Conservation (phyloP, 35 echinoderm and acorn worm genomes). For the Diadema setosum region DNA sequence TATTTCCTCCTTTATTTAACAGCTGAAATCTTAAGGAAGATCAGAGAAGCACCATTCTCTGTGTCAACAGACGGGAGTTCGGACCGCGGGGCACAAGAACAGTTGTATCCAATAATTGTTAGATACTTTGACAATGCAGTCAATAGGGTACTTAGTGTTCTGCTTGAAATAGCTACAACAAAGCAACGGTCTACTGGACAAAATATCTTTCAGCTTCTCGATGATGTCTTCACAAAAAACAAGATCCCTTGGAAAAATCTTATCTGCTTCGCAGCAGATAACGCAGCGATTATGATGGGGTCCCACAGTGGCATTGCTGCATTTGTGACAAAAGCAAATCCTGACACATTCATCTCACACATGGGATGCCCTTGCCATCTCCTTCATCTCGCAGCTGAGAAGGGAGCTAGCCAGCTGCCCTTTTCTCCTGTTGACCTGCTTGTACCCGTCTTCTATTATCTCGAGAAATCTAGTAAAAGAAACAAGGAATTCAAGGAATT, state of each 20-base stretch:
- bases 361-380: constrained; percentile 10
- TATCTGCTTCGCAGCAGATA: constrained; percentile 10
- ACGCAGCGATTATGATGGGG: constrained; percentile 44
- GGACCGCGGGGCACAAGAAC: constrained; percentile 48
- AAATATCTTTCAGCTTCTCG: constrained; percentile 38
- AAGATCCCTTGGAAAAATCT: constrained; percentile 37
- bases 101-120: constrained; percentile 54
- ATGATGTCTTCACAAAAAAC: neutral
- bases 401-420: constrained; percentile 11
- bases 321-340: constrained; percentile 21
- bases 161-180: constrained; percentile 27
- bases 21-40: constrained; percentile 34
- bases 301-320: constrained; percentile 34
- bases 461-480: constrained; percentile 37
- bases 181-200: constrained; percentile 44
- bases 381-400: constrained; percentile 33
- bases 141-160: constrained; percentile 19
- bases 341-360: neutral
- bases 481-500: constrained; percentile 20
- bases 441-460: constrained; percentile 38
- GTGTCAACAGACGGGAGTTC: constrained; percentile 54
- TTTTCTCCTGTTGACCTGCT: constrained; percentile 23
- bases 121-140: constrained; percentile 39
- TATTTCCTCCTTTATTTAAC: neutral
- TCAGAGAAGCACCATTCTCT: constrained; percentile 30